Conservation (phyloP, 1,140 invertebrate species). For the Procambarus virginalis region DNA sequence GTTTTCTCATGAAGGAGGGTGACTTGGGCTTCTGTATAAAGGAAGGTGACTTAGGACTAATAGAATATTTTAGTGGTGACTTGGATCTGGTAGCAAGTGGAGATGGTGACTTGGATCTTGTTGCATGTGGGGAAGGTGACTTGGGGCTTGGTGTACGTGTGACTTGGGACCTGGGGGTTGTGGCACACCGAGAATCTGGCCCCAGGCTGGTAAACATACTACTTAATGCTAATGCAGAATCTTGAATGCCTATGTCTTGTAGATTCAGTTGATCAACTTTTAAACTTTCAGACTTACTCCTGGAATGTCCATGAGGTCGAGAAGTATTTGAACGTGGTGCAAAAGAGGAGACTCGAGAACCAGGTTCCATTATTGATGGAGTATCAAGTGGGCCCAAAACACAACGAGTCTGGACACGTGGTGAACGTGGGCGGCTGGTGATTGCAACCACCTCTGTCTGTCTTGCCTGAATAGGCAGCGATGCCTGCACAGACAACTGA, state of each 20-base stretch:
- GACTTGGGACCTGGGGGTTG: neutral
- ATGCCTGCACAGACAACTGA: neutral
- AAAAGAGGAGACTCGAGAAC: slow-evolving; percentile 40
- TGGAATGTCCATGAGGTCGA: slow-evolving; percentile 32
- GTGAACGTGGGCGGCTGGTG: neutral
- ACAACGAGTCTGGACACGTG: neutral
- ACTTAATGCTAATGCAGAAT: neutral
- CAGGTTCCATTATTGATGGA: slow-evolving; percentile 15
- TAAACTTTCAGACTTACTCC: slow-evolving; percentile 45
- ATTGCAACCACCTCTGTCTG: slow-evolving; percentile 12
- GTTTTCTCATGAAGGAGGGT: neutral
- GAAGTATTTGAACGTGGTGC: slow-evolving; percentile 6
- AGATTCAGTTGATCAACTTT: slow-evolving; percentile 2
- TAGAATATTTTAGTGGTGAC: neutral
- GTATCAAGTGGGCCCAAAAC: neutral
- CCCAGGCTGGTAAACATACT: neutral
- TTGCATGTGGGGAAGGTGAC: neutral
- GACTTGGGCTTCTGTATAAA: neutral
- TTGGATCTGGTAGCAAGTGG: neutral
- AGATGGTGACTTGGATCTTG: neutral
- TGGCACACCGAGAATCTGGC: neutral
- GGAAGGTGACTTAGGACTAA: neutral
- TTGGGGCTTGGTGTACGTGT: neutral
- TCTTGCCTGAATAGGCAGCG: neutral
- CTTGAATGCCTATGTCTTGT: neutral